A percentile compares a stretch with the other conserved stretches of the same genome.
phyloP scores from a whole-genome alignment of 1,140 invertebrate genomes.

The Chelonus insularis region DNA sequence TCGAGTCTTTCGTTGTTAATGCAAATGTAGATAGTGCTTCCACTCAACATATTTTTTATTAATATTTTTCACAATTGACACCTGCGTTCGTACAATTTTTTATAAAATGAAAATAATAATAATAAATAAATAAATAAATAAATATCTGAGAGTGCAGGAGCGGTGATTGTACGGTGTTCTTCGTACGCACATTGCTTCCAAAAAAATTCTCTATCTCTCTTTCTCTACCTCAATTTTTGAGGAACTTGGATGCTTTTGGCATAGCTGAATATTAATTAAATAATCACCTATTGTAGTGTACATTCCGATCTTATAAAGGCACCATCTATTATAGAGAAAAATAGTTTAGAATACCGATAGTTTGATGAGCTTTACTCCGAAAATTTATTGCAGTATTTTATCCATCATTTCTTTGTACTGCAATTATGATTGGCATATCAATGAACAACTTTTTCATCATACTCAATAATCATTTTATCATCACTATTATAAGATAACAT shows the following conservation, averaged over 20 bases:
- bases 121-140: constrained; percentile 10
- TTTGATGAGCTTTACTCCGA: no score
- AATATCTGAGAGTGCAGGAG: constrained; percentile 1
- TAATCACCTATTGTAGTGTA: constrained; percentile 35
- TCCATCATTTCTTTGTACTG: no score
- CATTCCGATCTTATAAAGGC: no score
- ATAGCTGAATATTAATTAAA: constrained; percentile 15
- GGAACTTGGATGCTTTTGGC: constrained; percentile 1
- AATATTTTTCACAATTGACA: constrained; percentile 29
- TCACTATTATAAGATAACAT: no score
- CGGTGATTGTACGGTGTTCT: background rate
- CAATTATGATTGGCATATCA: no score
- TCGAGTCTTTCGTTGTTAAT: constrained; percentile 27
- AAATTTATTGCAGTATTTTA: no score
- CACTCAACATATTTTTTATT: constrained; percentile 30
- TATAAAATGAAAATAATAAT: constrained; percentile 16
- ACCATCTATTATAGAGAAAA: no score
- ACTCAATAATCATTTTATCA: no score
- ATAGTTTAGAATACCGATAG: no score
- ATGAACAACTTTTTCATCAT: no score
- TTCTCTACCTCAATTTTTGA: constrained; percentile 6
- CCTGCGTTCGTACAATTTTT: constrained; percentile 30
- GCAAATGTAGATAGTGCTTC: constrained; percentile 28
- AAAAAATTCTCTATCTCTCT: constrained; percentile 26
- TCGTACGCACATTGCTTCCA: constrained; percentile 17